Conservation (phyloP, 2,797 vertebrate genomes). For the Helostoma temminkii region DNA sequence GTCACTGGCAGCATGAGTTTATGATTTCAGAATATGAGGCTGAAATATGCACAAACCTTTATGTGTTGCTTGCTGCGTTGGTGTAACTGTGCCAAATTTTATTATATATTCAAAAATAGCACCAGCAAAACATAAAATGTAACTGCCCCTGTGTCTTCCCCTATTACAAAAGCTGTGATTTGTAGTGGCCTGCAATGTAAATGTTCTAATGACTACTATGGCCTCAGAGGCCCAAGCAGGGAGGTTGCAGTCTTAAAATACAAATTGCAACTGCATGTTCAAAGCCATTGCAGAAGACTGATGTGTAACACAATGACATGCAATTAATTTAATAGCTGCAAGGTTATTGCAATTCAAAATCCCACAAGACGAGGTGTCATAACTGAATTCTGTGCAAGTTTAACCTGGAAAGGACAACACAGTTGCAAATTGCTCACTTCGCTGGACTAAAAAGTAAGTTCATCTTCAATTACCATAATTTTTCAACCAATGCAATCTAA, state of each 20-base stretch:
- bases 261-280: slow-evolving; percentile 41
- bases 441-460: slow-evolving; percentile 19
- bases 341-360: slow-evolving; percentile 52
- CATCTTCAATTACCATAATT: slow-evolving; percentile 34
- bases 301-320: slow-evolving; percentile 34
- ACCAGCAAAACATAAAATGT: too few species aligned
- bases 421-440: slow-evolving; percentile 9
- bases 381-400: slow-evolving; percentile 32
- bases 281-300: slow-evolving; percentile 15
- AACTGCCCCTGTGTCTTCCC: too few species aligned
- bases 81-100: too few species aligned
- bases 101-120: too few species aligned
- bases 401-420: slow-evolving; percentile 40
- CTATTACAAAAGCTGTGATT: slow-evolving; percentile 23
- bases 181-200: slow-evolving; percentile 7
- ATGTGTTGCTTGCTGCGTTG: too few species aligned
- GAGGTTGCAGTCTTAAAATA: slow-evolving; percentile 41
- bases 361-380: slow-evolving; percentile 39
- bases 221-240: slow-evolving; percentile 15
- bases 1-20: too few species aligned
- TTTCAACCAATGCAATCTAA: slow-evolving; percentile 60
- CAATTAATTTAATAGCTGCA: slow-evolving; percentile 48
- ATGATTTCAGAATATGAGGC: too few species aligned
- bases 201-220: slow-evolving; percentile 5
- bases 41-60: too few species aligned